Evolutionary conservation across 1,140 invertebrate species (phyloP).

Genomic region (Latrodectus geometricus): DNA sequence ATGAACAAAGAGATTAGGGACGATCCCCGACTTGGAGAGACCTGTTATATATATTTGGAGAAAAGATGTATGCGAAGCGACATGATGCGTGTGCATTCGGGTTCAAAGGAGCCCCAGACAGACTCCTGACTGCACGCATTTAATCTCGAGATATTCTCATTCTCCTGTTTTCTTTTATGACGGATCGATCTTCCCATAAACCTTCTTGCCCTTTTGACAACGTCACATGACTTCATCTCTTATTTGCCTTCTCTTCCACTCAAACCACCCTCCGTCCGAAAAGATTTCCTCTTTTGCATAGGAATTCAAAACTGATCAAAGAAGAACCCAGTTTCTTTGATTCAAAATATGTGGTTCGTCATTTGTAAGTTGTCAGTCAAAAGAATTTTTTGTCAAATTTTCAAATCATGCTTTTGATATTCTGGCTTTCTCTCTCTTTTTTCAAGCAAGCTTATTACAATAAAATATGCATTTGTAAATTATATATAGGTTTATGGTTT

Average conservation of each 20-base stretch:
- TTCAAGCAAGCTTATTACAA: too few species aligned
- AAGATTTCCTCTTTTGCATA: neutral
- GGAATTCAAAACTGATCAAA: neutral
- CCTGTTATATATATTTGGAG: constrained; percentile 47
- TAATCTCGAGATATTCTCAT: constrained; percentile 47
- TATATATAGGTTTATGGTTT: too few species aligned
- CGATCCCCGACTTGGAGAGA: constrained; percentile 2
- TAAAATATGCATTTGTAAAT: too few species aligned
- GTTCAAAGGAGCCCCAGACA: constrained; percentile 56
- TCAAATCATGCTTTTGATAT: too few species aligned
- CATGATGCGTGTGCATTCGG: constrained; percentile 48
- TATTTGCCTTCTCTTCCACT: neutral
- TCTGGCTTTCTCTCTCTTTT: too few species aligned
- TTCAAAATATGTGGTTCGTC: too few species aligned
- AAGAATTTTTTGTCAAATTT: too few species aligned
- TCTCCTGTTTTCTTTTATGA: constrained; percentile 54
- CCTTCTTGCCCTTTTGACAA: constrained; percentile 40
- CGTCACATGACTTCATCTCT: neutral
- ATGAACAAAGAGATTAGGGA: neutral
- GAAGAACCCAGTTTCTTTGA: too few species aligned
- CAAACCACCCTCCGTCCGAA: too few species aligned
- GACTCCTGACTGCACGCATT: constrained; percentile 48
- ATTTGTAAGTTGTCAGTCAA: too few species aligned
- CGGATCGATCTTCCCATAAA: constrained; percentile 58
- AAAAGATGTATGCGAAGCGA: constrained; percentile 56